Evolutionary conservation across 2,113 vertebrate species (phyloP), one percentile per base, ranked within the genome.

Genomic region (Lutjanus erythropterus): DNA sequence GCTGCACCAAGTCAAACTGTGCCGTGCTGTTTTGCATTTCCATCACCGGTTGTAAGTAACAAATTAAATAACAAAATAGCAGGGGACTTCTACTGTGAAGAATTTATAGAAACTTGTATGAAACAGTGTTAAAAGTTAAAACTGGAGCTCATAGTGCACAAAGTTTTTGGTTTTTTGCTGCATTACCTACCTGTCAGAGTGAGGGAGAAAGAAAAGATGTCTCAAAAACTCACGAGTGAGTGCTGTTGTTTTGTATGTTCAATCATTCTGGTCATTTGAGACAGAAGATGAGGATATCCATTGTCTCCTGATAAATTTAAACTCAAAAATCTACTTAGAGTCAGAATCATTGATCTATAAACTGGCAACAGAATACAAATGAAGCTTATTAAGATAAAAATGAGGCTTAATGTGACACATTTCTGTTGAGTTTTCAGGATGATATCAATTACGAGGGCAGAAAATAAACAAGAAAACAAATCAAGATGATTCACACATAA

Each of bases 341-440:
- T 37, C 46, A 67, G 47, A 50, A 15, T 50, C 10, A 37, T 12
- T 50, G 64, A 7, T 23, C 12, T 49, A 0, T 2, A 3, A n/a
- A 66, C 4, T n/a, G 19, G 4, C 9, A 23, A 35, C 29, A 25
- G 42, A 61, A 29, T 39, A 59, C 52, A 69, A 69, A 62, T 81
- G 6, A 75, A 47, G 29, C 18, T 35, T 37, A 19, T 41, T 37
- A 55, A 55, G 37, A 81, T 62, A 35, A 39, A 39, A 39, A 19
- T 41, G 31, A 41, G 42, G 49, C 62, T 27, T 18, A 44, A 44
- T 44, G 60, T 29, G 65, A 49, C 64, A 39, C 23, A 14, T 68
- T 50, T 4, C 18, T 15, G 4, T 6, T 10, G 19, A n/a, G 23
- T 69, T 39, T 71, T 31, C 39, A 8, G 25, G 50, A 16, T 27